Base-by-base conservation (phyloP, 2,888 invertebrate species). In the Ptychoptera albimana region DNA sequence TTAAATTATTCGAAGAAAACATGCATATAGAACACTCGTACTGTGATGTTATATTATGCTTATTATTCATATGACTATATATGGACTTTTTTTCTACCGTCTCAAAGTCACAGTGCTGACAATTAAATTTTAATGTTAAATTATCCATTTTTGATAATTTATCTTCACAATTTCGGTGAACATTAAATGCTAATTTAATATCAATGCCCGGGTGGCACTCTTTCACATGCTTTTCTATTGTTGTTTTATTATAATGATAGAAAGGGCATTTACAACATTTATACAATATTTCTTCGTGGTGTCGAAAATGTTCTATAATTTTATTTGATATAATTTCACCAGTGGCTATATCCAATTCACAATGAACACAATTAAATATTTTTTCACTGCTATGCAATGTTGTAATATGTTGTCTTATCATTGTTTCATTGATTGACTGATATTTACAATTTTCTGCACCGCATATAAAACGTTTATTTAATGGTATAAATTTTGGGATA, bases 271-370 rank as follows among this genome's bases (percentile, higher is more conserved):
- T 64, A 1, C 75, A 71, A 60, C 87, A 89, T 52, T 79, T 79
- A 60, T 76, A 85, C 32, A 89, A 62, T 46, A 71, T 71, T 7
- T 69, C 65, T 50, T 82, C 83, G 62, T 89, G 88, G 65, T 81
- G 74, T 55, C 78, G 76, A 47, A 87, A 68, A 61, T 89, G 89
- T 41, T 73, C 68, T 10, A 80, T 61, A 45, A 86, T 72, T 48
- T 75, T 70, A n/a, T 75, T 70, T 4, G 77, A 68, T 1, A 60
- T 52, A 8, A 62, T 64, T 53, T 34, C 53, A 51, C 72, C 72
- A 36, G 74, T 63, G 10, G 66, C 63, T 39, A 74, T 66, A 46
- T 71, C 64, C 10, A 68, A 64, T 14, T 74, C 71, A 58, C 87
- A 88, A 60, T 87, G 86, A 1, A 76, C 74, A 60, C 87, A 87